Evolutionary conservation across 92 coral and sea anemone species (phyloP).

Genomic region (Palythoa caribaeorum): DNA sequence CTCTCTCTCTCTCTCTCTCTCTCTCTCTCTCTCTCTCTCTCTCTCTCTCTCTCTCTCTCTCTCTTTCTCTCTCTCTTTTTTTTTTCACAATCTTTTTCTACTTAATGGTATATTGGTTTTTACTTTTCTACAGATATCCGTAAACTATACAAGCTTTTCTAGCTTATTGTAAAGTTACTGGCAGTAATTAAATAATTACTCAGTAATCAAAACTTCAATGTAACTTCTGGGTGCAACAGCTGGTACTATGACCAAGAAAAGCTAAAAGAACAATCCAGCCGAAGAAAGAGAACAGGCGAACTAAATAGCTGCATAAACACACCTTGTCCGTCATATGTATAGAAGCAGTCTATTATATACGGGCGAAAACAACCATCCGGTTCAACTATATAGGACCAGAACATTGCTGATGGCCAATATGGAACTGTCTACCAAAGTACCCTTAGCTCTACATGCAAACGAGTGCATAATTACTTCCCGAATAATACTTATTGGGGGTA

Average conservation of each 20-base stretch:
- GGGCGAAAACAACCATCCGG: not conserved
- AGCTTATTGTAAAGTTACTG: not conserved
- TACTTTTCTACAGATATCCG: not conserved
- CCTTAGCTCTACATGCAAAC: not conserved
- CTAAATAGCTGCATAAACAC: not conserved
- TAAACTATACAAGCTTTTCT: not conserved
- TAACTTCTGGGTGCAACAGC: not conserved
- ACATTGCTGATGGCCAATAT: not conserved
- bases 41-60: too few species aligned
- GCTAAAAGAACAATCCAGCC: not conserved
- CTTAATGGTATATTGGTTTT: not conserved
- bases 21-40: too few species aligned
- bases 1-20: too few species aligned
- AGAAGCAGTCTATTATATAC: not conserved
- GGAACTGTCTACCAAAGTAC: slow-evolving; percentile 1
- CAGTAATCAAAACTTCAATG: not conserved
- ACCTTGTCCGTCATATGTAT: not conserved
- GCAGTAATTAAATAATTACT: not conserved
- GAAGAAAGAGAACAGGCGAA: slow-evolving; percentile 11
- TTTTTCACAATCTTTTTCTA: not conserved
- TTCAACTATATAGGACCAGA: not conserved
- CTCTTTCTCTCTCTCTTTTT: not conserved
- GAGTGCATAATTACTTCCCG: slow-evolving; percentile 21
- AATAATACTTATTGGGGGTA: slow-evolving; percentile 50
- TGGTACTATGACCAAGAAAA: not conserved